Percentiles rank a stretch among this genome's conserved stretches.
These are phyloP conservation scores for Antheraea pernyi DNA, from an alignment of 1,140 invertebrate genomes.

Conservation along the genomic window DNA sequence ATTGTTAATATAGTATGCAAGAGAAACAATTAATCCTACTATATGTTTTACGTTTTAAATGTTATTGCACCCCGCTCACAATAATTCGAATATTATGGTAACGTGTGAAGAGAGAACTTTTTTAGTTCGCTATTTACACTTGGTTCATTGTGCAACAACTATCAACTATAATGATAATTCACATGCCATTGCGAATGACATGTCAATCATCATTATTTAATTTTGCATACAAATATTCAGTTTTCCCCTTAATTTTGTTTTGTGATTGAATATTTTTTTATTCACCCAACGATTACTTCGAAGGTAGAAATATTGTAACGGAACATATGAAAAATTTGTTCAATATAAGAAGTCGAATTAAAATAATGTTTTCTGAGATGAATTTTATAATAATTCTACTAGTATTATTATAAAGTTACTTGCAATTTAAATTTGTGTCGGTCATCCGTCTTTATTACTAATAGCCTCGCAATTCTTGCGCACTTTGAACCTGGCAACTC, in stretches of 20 bases:
- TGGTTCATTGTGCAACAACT: neutral
- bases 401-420: too few relatives aligned
- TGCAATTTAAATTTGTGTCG: constrained; percentile 2
- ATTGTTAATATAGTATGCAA: too few relatives aligned
- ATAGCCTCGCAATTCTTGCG: constrained; percentile 44
- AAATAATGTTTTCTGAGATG: neutral
- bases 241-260: constrained; percentile 55
- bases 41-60: constrained; percentile 24
- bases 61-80: constrained; percentile 57
- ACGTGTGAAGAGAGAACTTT: constrained; percentile 64
- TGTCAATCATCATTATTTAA: constrained; percentile 56
- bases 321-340: too few relatives aligned
- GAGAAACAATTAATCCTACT: neutral
- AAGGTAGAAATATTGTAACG: neutral
- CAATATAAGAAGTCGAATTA: too few relatives aligned
- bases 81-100: constrained; percentile 22
- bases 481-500: too few relatives aligned
- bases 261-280: neutral
- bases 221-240: constrained; percentile 73
- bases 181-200: constrained; percentile 60
- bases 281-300: neutral
- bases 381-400: too few relatives aligned
- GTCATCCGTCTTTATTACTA: neutral
- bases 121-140: constrained; percentile 63
- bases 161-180: constrained; percentile 46